phyloP scores from a whole-genome alignment of 1,140 invertebrate genomes.

The Drosophila eugracilis region DNA sequence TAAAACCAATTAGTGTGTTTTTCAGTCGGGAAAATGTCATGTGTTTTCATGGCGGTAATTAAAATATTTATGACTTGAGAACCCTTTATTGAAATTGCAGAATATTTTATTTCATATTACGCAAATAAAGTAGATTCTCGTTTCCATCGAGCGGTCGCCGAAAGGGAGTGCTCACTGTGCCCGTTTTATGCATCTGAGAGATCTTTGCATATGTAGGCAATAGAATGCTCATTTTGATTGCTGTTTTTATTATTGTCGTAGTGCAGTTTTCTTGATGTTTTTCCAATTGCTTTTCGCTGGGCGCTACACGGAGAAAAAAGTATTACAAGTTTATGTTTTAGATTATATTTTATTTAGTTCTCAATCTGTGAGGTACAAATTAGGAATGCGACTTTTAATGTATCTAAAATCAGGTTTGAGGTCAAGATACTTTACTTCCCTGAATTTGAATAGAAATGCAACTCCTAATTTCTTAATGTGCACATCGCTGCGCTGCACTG shows the following conservation, averaged over 20 bases:
- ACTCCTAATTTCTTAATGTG: not conserved
- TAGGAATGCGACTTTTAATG: too few species aligned
- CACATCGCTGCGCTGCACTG: conserved; percentile 32
- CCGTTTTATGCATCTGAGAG: conserved; percentile 21
- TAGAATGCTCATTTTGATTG: conserved; percentile 28
- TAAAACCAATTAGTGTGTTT: not conserved
- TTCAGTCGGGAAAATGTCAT: not conserved
- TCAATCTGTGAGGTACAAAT: too few species aligned
- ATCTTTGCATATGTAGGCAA: conserved; percentile 24
- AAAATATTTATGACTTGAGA: not conserved
- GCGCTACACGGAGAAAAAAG: conserved; percentile 9
- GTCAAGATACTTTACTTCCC: too few species aligned
- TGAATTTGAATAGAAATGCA: too few species aligned
- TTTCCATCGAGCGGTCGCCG: not conserved
- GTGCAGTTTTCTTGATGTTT: conserved; percentile 33
- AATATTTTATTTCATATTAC: not conserved
- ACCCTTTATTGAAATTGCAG: not conserved
- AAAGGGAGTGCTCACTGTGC: conserved; percentile 17
- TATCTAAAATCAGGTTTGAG: too few species aligned
- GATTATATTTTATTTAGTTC: too few species aligned
- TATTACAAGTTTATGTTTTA: too few species aligned
- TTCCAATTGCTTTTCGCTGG: conserved; percentile 31
- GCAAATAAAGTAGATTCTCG: too few species aligned
- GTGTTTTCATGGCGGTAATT: not conserved
- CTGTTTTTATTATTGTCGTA: conserved; percentile 11